Conservation (phyloP, 2,113 vertebrate genomes). For the Donacobius atricapilla region DNA sequence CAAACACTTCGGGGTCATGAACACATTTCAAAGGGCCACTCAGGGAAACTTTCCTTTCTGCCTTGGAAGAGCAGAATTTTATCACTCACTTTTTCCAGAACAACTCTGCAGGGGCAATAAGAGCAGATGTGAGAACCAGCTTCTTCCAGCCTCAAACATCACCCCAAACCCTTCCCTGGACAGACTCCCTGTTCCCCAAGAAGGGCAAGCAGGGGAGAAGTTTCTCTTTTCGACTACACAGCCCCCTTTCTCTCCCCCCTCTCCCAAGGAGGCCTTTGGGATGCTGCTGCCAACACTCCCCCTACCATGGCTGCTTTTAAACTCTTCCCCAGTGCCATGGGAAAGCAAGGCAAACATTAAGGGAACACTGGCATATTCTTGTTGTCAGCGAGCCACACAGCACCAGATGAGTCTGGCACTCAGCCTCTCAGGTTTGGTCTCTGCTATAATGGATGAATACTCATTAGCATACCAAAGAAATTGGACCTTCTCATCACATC, state of each 20-base stretch:
- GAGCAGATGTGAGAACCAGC: neutral
- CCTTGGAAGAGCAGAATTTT: neutral
- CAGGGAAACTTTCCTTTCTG: neutral
- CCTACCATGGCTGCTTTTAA: neutral
- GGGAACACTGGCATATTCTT: neutral
- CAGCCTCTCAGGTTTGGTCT: neutral
- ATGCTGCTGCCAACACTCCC: neutral
- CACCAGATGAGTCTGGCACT: rapidly evolving
- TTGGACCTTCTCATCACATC: neutral
- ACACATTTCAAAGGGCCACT: too few relatives aligned
- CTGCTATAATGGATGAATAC: neutral
- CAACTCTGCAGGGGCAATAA: rapidly evolving
- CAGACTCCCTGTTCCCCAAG: neutral
- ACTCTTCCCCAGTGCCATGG: neutral
- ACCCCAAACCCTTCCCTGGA: neutral
- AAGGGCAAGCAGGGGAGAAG: neutral
- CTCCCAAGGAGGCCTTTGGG: neutral
- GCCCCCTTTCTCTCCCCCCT: neutral
- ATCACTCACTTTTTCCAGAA: neutral
- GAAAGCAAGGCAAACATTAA: neutral
- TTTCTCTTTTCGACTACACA: neutral
- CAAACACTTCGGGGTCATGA: neutral
- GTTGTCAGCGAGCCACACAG: neutral
- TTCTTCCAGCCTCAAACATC: neutral
- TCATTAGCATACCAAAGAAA: neutral